These are phyloP conservation scores for Periphyllus acericola DNA, from an alignment of 2,888 invertebrate genomes.

Conservation along the genomic window DNA sequence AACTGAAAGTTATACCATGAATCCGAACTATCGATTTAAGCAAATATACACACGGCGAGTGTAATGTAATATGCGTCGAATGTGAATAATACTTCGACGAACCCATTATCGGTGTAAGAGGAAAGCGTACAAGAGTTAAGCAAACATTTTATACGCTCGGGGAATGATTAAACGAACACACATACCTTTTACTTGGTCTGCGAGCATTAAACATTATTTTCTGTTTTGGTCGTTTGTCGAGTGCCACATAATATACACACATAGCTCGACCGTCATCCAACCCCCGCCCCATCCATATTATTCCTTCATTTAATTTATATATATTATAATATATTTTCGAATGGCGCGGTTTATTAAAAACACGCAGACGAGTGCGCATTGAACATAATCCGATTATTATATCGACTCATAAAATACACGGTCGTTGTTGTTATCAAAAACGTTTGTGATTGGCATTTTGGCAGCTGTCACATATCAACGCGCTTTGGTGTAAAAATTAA, in stretches of 20 bases:
- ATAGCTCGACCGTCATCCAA: background rate
- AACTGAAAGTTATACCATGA: background rate
- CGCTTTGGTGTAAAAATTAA: conserved; percentile 4
- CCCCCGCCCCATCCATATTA: background rate
- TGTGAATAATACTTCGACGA: background rate
- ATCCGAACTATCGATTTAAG: background rate
- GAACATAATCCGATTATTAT: background rate
- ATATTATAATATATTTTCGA: background rate
- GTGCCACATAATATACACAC: background rate
- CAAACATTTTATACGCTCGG: background rate
- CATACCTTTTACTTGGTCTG: background rate
- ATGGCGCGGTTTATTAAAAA: background rate
- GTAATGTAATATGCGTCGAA: background rate
- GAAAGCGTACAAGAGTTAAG: background rate
- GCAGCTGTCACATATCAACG: conserved; percentile 34
- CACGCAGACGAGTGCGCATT: background rate
- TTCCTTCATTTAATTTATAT: background rate
- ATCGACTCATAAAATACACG: background rate
- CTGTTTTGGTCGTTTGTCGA: background rate
- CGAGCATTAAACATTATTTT: background rate
- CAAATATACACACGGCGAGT: background rate
- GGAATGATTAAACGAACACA: background rate
- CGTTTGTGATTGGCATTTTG: conserved; percentile 21
- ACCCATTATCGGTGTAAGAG: background rate
- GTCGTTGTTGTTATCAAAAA: background rate